phyloP scores from a whole-genome alignment of 2,888 invertebrate genomes.

The Hofmannophila pseudospretella region DNA sequence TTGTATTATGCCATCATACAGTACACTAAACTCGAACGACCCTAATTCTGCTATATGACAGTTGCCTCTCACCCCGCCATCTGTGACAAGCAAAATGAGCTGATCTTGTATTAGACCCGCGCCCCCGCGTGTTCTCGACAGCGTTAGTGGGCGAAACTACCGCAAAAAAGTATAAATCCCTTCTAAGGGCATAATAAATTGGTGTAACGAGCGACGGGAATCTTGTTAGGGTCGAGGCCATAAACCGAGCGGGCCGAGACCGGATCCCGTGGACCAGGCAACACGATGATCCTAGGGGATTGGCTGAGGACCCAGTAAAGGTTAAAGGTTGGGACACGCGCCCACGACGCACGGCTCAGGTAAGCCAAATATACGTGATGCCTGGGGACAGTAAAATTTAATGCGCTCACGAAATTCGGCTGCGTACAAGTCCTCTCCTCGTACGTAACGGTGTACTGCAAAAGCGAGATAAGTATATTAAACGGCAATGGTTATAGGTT shows the following conservation, averaged over 20 bases:
- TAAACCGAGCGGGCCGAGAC: slow-evolving; percentile 30
- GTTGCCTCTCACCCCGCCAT: slow-evolving; percentile 6
- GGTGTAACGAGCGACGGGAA: slow-evolving; percentile 50
- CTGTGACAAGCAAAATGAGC: slow-evolving; percentile 15
- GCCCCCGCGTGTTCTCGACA: slow-evolving; percentile 22
- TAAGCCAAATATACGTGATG: not conserved
- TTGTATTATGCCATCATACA: too few species aligned
- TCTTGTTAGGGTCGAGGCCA: slow-evolving; percentile 50
- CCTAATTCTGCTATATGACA: not conserved
- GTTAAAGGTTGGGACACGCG: slow-evolving; percentile 20
- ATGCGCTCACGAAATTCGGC: slow-evolving; percentile 6
- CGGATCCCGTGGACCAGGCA: not conserved
- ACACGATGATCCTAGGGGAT: slow-evolving; percentile 1
- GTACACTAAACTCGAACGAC: not conserved
- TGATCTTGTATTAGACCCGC: slow-evolving; percentile 7
- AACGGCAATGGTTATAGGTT: not conserved
- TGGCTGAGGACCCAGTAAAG: slow-evolving; percentile 9
- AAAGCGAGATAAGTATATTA: not conserved
- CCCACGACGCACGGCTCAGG: slow-evolving; percentile 1
- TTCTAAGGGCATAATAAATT: slow-evolving; percentile 60
- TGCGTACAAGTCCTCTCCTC: not conserved
- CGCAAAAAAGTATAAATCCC: slow-evolving; percentile 56
- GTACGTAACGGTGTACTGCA: not conserved
- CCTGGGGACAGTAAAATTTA: slow-evolving; percentile 22
- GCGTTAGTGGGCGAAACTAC: slow-evolving; percentile 32